phyloP scores from a whole-genome alignment of 2,797 vertebrate genomes.

The Epinephelus coioides region DNA sequence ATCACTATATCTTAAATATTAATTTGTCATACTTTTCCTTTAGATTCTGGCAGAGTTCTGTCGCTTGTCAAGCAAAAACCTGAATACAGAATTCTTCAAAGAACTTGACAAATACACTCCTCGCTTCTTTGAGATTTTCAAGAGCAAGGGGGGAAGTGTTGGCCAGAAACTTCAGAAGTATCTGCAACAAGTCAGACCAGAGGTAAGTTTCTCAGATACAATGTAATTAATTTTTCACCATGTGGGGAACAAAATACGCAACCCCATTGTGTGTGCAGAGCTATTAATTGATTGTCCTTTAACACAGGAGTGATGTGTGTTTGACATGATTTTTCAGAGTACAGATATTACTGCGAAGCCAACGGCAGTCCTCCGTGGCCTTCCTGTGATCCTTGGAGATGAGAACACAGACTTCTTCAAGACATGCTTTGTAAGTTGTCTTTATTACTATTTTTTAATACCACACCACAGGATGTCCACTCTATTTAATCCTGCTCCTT shows the following conservation, averaged over 20 bases:
- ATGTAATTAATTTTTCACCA: neutral
- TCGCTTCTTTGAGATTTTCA: slow-evolving; percentile 43
- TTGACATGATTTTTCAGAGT: slow-evolving; percentile 24
- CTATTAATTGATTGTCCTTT: slow-evolving; percentile 28
- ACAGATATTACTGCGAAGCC: slow-evolving; percentile 10
- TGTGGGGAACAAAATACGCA: slow-evolving; percentile 3
- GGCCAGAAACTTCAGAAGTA: slow-evolving; percentile 24
- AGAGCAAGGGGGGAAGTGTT: slow-evolving; percentile 30
- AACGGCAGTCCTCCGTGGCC: slow-evolving; percentile 18
- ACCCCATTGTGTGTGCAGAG: slow-evolving; percentile 19
- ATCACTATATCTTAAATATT: neutral
- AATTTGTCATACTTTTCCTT: slow-evolving; percentile 14
- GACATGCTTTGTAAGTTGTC: slow-evolving; percentile 13
- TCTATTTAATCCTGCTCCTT: too few species aligned
- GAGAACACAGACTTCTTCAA: slow-evolving; percentile 17
- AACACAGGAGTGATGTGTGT: slow-evolving; percentile 21
- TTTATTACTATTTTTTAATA: neutral
- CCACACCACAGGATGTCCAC: neutral
- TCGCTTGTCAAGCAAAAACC: slow-evolving; percentile 36
- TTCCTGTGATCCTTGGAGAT: slow-evolving; percentile 27
- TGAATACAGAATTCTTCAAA: slow-evolving; percentile 42
- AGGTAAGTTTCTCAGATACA: slow-evolving; percentile 5
- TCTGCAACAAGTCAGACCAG: slow-evolving; percentile 30
- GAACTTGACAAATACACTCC: slow-evolving; percentile 37
- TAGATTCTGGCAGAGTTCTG: slow-evolving; percentile 31